phyloP scores from a whole-genome alignment of 1,140 invertebrate species.

The Ceratosolen fusciceps region DNA sequence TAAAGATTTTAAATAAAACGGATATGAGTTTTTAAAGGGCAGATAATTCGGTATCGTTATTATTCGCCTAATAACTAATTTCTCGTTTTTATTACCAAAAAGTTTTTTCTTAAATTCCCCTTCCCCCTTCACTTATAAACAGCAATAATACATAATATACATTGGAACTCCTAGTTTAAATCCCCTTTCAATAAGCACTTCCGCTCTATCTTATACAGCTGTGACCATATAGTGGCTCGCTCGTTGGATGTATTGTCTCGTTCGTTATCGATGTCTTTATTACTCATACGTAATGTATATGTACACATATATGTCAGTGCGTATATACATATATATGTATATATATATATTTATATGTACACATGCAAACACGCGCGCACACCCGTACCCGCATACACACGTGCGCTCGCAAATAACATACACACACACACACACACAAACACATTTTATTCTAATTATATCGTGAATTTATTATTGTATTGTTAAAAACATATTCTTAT shows the following conservation, averaged over 20 bases:
- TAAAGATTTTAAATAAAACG: too few species aligned
- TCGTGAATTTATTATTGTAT: too few species aligned
- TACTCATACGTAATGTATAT: slow-evolving; percentile 52
- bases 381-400: neutral
- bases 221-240: slow-evolving; percentile 72
- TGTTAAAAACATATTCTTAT: too few species aligned
- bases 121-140: slow-evolving; percentile 1
- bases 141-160: neutral
- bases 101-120: slow-evolving; percentile 44
- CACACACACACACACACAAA: slow-evolving; percentile 47
- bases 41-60: too few species aligned
- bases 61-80: too few species aligned
- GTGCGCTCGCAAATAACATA: slow-evolving; percentile 43
- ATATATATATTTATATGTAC: too few species aligned
- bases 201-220: slow-evolving; percentile 61
- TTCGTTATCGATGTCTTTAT: slow-evolving; percentile 72
- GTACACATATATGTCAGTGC: neutral
- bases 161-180: slow-evolving; percentile 1
- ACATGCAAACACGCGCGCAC: slow-evolving; percentile 41
- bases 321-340: slow-evolving; percentile 4
- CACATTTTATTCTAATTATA: too few species aligned
- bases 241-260: slow-evolving; percentile 73
- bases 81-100: neutral
- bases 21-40: too few species aligned
- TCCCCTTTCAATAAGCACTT: slow-evolving; percentile 45